Evolutionary conservation across 64 coral and sea anemone genomes (phyloP).

Genomic region (Pocillopora verrucosa): DNA sequence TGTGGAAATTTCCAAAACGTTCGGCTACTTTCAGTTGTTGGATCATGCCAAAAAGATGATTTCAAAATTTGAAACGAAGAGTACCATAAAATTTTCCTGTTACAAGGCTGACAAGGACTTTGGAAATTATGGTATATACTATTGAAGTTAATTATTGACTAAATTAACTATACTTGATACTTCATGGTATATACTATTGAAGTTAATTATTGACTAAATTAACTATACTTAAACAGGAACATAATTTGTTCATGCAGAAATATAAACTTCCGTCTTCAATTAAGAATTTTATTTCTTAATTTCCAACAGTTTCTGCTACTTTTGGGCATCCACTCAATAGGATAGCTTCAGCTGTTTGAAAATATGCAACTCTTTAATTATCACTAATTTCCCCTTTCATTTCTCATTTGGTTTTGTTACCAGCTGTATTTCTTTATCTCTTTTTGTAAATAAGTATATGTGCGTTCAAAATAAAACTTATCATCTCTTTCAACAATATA

Average conservation of each 20-base stretch:
- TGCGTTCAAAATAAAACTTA: neutral
- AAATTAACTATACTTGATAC: no score
- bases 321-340: no score
- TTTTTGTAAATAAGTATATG: slow-evolving; percentile 14
- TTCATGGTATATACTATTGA: neutral
- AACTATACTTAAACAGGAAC: no score
- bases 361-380: neutral
- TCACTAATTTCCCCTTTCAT: no score
- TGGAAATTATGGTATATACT: slow-evolving; percentile 24
- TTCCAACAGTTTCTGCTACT: no score
- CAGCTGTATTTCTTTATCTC: neutral
- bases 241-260: no score
- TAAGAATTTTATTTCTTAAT: no score
- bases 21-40: slow-evolving; percentile 10
- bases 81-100: slow-evolving; percentile 23
- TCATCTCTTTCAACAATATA: neutral
- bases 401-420: neutral
- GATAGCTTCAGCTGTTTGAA: neutral
- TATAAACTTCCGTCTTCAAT: no score
- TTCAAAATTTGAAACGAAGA: slow-evolving; percentile 25
- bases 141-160: neutral
- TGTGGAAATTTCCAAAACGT: neutral
- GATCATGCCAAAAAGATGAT: slow-evolving; percentile 19
- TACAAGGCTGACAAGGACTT: slow-evolving; percentile 23
- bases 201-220: neutral